Base-by-base conservation (phyloP, 2,797 vertebrate genomes). In the Cynodonichthys magdalenae region DNA sequence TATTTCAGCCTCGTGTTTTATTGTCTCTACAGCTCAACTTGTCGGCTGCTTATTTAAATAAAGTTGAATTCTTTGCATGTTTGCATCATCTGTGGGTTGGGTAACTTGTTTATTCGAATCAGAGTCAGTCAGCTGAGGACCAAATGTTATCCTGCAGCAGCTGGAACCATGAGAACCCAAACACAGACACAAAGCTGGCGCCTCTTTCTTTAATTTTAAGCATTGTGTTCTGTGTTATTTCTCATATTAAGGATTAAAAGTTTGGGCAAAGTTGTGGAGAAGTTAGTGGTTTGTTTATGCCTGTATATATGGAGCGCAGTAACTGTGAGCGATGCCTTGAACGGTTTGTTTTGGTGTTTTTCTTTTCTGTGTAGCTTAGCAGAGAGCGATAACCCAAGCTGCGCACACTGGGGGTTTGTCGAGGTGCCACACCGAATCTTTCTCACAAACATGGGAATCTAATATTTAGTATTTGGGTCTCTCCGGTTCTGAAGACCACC, bases 391-490 rank as follows among this genome's bases (percentile, higher is more conserved):
- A 51, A 42, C 39, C 75, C 74, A 80, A 65, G 34, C 61, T 53
- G 63, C 34, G 66, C 72, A 67, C 53, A 44, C 65, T 59, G 24
- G 61, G 71, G 66, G 69, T 59, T 60, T 69, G 55, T 69, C 11
- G 18, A 58, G 47, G 60, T 69, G 59, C 53, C 64, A n/a, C 28
- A 15, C 15, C 29, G 51, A 70, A 55, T 75, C 56, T 52, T 63
- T 71, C 36, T 62, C 72, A 69, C 55, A 6, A 58, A 79, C 19
- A 72, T 86, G 86, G 76, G 76, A 89, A 78, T 76, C 52, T 66
- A 82, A 80, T 80, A 66, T 83, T 84, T 29, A 74, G 71, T 61
- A 76, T 60, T 49, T 57, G 53, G 53, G 63, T 82, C 66, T 74
- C 64, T 61, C 42, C 62, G 71, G 66, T 66, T 45, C 74, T 69